Evolutionary conservation across 2,888 invertebrate genomes (phyloP), one percentile per base, ranked within the genome.

Genomic region (Exephanes ischioxanthus): DNA sequence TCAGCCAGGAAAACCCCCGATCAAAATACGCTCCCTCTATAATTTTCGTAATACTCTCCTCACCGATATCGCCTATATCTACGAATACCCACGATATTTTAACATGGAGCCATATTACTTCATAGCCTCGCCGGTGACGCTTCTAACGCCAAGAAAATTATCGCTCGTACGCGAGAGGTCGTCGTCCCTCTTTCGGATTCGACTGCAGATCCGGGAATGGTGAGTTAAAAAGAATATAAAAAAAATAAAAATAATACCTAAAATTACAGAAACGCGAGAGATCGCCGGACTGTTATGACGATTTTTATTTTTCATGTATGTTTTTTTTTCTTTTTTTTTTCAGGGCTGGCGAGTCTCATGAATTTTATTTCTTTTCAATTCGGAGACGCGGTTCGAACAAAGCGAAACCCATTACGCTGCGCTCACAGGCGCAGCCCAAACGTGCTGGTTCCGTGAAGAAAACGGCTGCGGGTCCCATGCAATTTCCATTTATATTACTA

Each of bases 401-500:
- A 90, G 88, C 86, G 86, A 86, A 87, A 90, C 86, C 89, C 89
- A 90, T 90, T 90, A 90, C 87, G 75, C 84, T 76, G 33, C 76
- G 61, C 61, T 68, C 68, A n/a, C 61, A 70, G 72, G 48, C 55
- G 75, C 41, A 37, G 53, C 53, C 41, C 30, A 45, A 51, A 33
- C 71, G 61, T 72, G 66, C 61, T 61, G 67, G 41, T 55, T 78
- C 70, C 48, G 68, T 58, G 81, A 70, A 77, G 86, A 86, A 83
- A 84, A 87, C 80, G 82, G 84, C 72, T 82, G 70, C 41, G 85
- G 75, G 70, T 72, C 71, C 66, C 70, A 83, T 84, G 86, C 86
- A 83, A 92, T 92, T 93, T 92, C 91, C 92, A 92, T 92, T 93
- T 93, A 92, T 91, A 92, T 92, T 92, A 90, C 91, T 91, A 91